Base-by-base conservation (phyloP, 2,888 invertebrate species). In the Oxyteleia sp. region DNA sequence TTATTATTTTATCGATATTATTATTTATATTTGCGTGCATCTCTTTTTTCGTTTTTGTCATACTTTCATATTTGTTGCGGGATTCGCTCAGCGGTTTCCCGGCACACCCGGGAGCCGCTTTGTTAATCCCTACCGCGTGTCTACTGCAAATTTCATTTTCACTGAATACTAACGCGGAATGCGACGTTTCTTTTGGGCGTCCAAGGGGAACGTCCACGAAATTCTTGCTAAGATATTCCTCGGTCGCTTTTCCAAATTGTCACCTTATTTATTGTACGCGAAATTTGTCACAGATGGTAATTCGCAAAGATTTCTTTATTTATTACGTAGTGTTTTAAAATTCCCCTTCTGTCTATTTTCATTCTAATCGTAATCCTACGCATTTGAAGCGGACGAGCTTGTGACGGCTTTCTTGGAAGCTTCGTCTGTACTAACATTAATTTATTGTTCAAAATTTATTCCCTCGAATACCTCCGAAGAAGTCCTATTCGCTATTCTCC, bases 401-500 rank as follows among this genome's bases (percentile, higher is more conserved):
- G 61, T 69, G 47, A 63, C 51, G 53, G 10, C 53, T 64, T 69
- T 74, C 64, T 69, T 53, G 45, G 55, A 68, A 76, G 75, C 68
- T 43, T 15, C 63, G 75, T 82, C 78, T 86, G 82, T 83, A 88
- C 88, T 91, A 91, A 92, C 91, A 88, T 86, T 92, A 92, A 92
- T 88, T 92, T 92, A 92, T 92, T 92, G 85, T 85, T 89, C 88
- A 74, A 90, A 90, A 89, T 87, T 84, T 59, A 59, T 80, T 83
- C 87, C 85, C 38, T 71, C 55, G 68, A 85, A 82, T 74, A 74
- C 84, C 74, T 74, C 71, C 63, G 45, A 76, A 75, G 64, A 71
- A 79, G 45, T 66, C 68, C 53, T 47, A 35, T 53, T 49, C 45
- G 63, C 55, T 68, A 74, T 86, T 85, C 53, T 23, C 51, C 41